Evolutionary conservation across 2,888 invertebrate genomes (phyloP), one percentile per base, ranked within the genome.

Genomic region (Drosophila atroscutellata): DNA sequence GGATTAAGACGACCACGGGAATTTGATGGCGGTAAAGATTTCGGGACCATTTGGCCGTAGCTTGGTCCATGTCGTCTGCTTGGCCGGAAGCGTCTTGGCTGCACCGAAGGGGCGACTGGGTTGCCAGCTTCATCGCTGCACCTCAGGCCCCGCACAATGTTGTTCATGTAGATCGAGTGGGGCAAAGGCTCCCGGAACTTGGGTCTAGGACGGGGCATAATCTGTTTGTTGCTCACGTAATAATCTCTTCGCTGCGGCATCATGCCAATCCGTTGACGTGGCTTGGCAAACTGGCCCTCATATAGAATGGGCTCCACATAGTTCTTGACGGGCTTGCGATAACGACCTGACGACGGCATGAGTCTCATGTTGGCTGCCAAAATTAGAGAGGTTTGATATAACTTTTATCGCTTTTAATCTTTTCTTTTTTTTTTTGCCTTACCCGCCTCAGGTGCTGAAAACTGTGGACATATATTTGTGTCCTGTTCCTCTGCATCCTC

Each of bases 221-320:
- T 84, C 61, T 90, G 77, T 1, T 77, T 90, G 55, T 90, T 89
- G 75, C 68, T 73, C 34, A 86, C 68, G 55, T 71, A 89, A 52
- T 65, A 90, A 15, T 86, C 86, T 11, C 83, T 50, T 2, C 61
- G 71, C 24, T 52, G 68, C 11, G 54, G 65, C 24, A 72, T 11
- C 24, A 70, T 36, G 1, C 70, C 52, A 8, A 72, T 61, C 32
- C 86, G 55, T 8, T 83, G 88, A 8, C 76, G 70, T 1, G 82
- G 89, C 39, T 81, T 86, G 15, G 49, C 66, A 42, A 90, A 72
- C 32, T 75, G 67, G 0, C 87, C 89, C 52, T 86, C 86, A 28
- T 81, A 90, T 0, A 87, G 55, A 34, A 86, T 86, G 37, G 86
- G 90, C 8, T 86, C 86, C n/a, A 77, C 77, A 54, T 86, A 86